These are phyloP conservation scores for Ectemnius continuus DNA, from an alignment of 2,888 invertebrate genomes.

Conservation along the genomic window DNA sequence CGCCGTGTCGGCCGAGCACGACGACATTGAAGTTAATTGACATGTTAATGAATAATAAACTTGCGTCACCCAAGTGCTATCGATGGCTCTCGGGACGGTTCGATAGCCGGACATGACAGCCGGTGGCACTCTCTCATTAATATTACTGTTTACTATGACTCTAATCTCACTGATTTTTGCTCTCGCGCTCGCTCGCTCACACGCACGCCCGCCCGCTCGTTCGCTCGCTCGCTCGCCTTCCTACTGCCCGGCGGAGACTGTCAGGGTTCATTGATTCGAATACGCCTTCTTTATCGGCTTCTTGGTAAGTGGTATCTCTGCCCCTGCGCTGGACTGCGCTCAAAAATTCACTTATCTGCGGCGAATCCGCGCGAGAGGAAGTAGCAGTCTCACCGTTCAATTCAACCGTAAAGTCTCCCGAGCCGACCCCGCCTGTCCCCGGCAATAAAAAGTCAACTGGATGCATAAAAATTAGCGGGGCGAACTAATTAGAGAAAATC, in stretches of 20 bases:
- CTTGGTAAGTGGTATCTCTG: conserved; percentile 43
- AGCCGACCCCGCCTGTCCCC: too few species aligned
- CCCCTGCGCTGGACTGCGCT: not conserved
- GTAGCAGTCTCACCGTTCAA: not conserved
- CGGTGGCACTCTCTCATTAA: conserved; percentile 67
- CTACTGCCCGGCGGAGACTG: conserved; percentile 39
- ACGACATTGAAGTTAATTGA: conserved; percentile 71
- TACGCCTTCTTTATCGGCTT: conserved; percentile 53
- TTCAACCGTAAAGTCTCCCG: not conserved
- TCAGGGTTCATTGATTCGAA: conserved; percentile 65
- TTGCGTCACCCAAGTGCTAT: conserved; percentile 66
- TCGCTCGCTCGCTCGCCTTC: conserved; percentile 5
- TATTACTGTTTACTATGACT: conserved; percentile 69
- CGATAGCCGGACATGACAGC: conserved; percentile 66
- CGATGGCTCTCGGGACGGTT: conserved; percentile 58
- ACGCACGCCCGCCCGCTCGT: not conserved
- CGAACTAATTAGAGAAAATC: not conserved
- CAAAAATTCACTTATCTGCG: conserved; percentile 38
- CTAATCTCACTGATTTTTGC: conserved; percentile 61
- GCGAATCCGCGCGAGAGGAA: conserved; percentile 30
- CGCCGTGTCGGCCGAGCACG: conserved; percentile 31
- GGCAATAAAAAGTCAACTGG: too few species aligned
- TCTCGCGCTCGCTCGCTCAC: not conserved
- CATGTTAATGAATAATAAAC: conserved; percentile 74
- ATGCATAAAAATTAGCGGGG: too few species aligned